Percentiles rank a stretch among this genome's conserved stretches.
Evolutionary conservation across 2,888 invertebrate genomes (phyloP).

Genomic region (Psococerastis gibbosa): DNA sequence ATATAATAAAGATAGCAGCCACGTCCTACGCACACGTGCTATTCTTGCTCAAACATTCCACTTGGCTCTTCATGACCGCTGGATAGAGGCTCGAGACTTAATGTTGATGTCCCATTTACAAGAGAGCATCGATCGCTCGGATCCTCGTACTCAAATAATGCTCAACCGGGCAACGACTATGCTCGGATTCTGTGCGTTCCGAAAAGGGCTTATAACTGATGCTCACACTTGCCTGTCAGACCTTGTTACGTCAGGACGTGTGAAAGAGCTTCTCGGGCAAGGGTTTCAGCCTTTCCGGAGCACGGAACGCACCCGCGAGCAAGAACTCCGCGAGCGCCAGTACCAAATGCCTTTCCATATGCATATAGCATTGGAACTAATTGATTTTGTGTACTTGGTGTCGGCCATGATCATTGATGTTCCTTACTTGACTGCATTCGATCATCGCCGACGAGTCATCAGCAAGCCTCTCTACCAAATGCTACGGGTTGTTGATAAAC

Average conservation of each 20-base stretch:
- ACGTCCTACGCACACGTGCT: slow-evolving; percentile 84
- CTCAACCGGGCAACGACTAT: slow-evolving; percentile 99
- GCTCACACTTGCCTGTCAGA: slow-evolving; percentile 95
- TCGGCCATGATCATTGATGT: slow-evolving; percentile 99
- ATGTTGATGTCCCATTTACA: slow-evolving; percentile 94
- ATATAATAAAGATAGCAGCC: slow-evolving; percentile 83
- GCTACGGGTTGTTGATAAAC: slow-evolving; percentile 80
- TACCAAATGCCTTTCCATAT: slow-evolving; percentile 72
- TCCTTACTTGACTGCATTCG: slow-evolving; percentile 95
- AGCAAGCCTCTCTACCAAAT: slow-evolving; percentile 97
- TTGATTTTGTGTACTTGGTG: slow-evolving; percentile 96
- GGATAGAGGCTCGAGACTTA: slow-evolving; percentile 83
- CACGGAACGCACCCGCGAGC: not conserved
- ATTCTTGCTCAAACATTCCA: slow-evolving; percentile 97
- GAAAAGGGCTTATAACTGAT: slow-evolving; percentile 92
- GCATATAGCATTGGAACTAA: slow-evolving; percentile 95
- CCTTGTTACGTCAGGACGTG: slow-evolving; percentile 95
- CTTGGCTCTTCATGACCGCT: slow-evolving; percentile 93
- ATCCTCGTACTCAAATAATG: slow-evolving; percentile 91
- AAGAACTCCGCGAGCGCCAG: not conserved
- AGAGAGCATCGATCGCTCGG: slow-evolving; percentile 94
- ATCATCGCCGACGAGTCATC: slow-evolving; percentile 89
- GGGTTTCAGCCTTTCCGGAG: not conserved
- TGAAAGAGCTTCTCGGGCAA: slow-evolving; percentile 91
- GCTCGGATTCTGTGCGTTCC: slow-evolving; percentile 92